These are phyloP conservation scores for Myiagra hebetior DNA, from an alignment of 2,113 vertebrate species.

Conservation along the genomic window DNA sequence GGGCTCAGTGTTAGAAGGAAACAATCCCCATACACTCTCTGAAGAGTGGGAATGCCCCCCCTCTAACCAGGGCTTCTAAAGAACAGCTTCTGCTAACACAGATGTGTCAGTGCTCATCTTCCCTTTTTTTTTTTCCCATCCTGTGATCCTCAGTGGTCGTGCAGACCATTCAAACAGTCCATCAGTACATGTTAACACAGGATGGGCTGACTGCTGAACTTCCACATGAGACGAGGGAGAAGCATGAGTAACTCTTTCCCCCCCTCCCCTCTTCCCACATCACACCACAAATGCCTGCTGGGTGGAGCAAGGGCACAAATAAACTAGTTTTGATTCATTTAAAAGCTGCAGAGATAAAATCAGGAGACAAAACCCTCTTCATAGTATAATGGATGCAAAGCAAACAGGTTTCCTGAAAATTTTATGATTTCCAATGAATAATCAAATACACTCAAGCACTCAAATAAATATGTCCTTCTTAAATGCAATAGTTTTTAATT, in stretches of 20 bases:
- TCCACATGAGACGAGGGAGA: neutral
- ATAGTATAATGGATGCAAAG: neutral
- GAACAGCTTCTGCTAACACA: neutral
- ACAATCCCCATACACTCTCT: neutral
- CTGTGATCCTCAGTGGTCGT: neutral
- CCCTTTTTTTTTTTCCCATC: neutral
- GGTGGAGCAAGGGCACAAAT: neutral
- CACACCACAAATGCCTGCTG: neutral
- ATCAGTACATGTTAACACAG: neutral
- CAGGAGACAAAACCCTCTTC: neutral
- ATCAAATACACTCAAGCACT: conserved; percentile 23
- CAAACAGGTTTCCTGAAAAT: neutral
- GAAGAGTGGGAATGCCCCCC: neutral
- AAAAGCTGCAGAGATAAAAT: neutral
- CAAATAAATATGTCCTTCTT: neutral
- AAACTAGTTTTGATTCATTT: neutral
- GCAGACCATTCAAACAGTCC: neutral
- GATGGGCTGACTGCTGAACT: neutral
- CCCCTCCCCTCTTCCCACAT: neutral
- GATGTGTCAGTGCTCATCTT: neutral
- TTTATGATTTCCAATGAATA: neutral
- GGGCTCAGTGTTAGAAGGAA: neutral
- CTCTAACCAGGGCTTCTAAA: neutral
- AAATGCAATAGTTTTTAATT: conserved; percentile 4
- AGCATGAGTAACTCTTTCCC: neutral